A percentile compares a stretch with the other conserved stretches of the same genome.
phyloP scores from a whole-genome alignment of 2,888 invertebrate genomes.

The Cephus sareptanus region DNA sequence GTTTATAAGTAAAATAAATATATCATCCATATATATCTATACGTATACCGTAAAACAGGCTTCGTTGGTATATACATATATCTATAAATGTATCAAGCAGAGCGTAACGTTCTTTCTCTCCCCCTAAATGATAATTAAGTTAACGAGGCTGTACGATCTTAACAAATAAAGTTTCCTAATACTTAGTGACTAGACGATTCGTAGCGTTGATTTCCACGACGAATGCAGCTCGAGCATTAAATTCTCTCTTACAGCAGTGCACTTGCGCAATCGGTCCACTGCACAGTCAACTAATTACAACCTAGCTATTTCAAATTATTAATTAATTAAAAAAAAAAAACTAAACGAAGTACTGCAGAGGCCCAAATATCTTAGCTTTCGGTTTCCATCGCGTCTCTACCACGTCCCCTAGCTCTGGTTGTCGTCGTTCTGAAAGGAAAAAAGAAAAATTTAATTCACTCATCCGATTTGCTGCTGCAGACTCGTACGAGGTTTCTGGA shows the following conservation, averaged over 20 bases:
- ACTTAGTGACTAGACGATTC: conserved; percentile 56
- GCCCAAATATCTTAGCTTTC: not conserved
- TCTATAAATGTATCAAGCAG: conserved; percentile 24
- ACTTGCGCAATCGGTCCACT: not conserved
- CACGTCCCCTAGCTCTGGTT: not conserved
- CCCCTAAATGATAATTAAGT: conserved; percentile 43
- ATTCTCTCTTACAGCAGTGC: not conserved
- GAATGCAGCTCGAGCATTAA: not conserved
- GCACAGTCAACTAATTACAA: not conserved
- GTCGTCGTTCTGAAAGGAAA: not conserved
- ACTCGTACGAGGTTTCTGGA: not conserved
- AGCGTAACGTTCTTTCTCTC: conserved; percentile 16
- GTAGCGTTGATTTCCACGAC: conserved; percentile 32
- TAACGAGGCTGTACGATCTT: conserved; percentile 43
- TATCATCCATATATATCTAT: not conserved
- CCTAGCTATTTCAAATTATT: not conserved
- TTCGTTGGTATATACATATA: conserved; percentile 5
- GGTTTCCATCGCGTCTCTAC: not conserved
- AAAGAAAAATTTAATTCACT: not conserved
- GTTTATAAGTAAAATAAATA: conserved; percentile 11
- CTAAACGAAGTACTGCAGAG: not conserved
- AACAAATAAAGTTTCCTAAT: conserved; percentile 42
- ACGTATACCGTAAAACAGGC: not conserved
- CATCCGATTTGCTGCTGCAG: not conserved
- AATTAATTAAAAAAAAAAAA: not conserved